A percentile compares a stretch with the other conserved stretches of the same genome.
These are phyloP conservation scores for Thalassoma bifasciatum DNA, from an alignment of 2,113 vertebrate species.

Conservation along the genomic window DNA sequence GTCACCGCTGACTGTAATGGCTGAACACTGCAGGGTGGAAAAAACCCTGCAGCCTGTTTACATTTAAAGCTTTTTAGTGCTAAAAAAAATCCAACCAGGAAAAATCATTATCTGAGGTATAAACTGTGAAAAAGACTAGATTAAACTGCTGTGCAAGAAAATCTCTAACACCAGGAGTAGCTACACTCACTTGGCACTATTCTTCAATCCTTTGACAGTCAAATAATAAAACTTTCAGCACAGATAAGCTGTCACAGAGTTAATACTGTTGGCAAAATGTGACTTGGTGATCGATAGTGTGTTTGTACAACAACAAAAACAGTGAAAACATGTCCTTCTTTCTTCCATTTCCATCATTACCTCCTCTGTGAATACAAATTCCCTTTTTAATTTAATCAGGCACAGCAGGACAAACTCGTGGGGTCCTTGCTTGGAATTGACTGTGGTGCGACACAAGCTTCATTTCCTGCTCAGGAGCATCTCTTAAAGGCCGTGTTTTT, in stretches of 20 bases:
- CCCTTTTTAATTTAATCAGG: conserved; percentile 72
- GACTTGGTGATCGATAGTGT: conserved; percentile 16
- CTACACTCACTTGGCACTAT: neutral
- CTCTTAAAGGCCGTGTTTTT: conserved; percentile 55
- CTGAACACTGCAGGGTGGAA: conserved; percentile 69
- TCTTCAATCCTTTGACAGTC: neutral
- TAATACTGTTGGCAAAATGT: neutral
- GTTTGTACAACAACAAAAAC: conserved; percentile 19
- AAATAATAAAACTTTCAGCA: conserved; percentile 11
- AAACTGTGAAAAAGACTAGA: too few relatives aligned
- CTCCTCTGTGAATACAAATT: conserved; percentile 47
- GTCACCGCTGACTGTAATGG: conserved; percentile 73
- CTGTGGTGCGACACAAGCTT: conserved; percentile 57
- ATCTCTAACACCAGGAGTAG: neutral
- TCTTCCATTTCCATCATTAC: conserved; percentile 12
- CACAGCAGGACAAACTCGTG: conserved; percentile 53
- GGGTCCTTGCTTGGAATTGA: conserved; percentile 56
- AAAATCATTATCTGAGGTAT: neutral
- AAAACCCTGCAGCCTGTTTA: conserved; percentile 58
- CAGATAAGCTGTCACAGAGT: neutral
- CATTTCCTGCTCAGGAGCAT: conserved; percentile 63
- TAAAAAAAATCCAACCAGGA: neutral
- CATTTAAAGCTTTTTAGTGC: conserved; percentile 27
- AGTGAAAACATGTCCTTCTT: conserved; percentile 31
- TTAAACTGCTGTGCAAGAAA: too few relatives aligned